Conservation (phyloP, 2,113 vertebrate species). For the Mandrillus leucophaeus region DNA sequence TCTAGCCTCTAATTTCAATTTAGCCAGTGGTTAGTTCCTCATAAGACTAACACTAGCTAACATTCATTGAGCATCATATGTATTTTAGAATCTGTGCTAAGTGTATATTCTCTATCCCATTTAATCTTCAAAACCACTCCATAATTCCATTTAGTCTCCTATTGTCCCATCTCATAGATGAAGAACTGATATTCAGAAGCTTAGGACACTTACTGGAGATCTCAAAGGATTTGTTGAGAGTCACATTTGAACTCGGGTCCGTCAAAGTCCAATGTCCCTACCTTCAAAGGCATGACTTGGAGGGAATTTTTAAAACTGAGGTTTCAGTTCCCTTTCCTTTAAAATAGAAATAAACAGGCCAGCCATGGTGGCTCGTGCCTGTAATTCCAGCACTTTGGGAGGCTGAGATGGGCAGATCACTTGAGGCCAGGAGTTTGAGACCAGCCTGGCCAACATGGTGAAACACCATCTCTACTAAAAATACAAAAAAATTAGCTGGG, state of each 20-base stretch:
- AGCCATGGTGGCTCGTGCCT: too few relatives aligned
- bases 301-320: background rate
- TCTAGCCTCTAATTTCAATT: background rate
- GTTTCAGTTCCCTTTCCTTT: background rate
- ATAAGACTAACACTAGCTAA: background rate
- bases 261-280: background rate
- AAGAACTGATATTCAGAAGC: background rate
- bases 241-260: background rate
- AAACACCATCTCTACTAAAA: too few relatives aligned
- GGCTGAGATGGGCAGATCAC: too few relatives aligned
- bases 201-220: background rate
- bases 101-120: background rate
- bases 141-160: background rate
- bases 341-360: constrained; percentile 3
- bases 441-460: too few relatives aligned
- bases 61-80: background rate
- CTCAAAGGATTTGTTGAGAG: background rate
- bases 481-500: too few relatives aligned
- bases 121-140: background rate
- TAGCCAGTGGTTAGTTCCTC: background rate
- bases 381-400: too few relatives aligned
- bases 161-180: background rate
- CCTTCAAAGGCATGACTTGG: background rate
- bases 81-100: background rate
- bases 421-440: too few relatives aligned